Evolutionary conservation across 2,797 vertebrate species (phyloP), one percentile per base, ranked within the genome.

Genomic region (Melopsittacus undulatus): DNA sequence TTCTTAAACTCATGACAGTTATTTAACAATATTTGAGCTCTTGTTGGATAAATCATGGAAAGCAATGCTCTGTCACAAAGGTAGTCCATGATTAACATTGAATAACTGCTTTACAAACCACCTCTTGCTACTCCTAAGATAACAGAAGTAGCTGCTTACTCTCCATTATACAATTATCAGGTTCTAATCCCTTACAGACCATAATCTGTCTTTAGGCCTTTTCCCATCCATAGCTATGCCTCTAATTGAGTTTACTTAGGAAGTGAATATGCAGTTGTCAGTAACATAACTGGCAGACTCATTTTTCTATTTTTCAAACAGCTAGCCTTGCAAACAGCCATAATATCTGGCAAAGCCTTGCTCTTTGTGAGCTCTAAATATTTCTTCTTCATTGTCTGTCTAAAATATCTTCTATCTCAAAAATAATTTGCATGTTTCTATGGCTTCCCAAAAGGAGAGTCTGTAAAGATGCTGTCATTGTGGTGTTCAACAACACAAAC

Each of bases 211-310:
- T 95, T 93, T 61, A 93, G 89, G 92, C 94, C 34, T 91, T 95
- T 92, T 95, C 78, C 48, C 77, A 88, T 94, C 84, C 67, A 90
- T 76, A 89, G 72, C 75, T 92, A n/a, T 63, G 90, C 27, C 89
- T 95, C 70, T 96, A 94, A 97, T 57, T 94, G 92, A 95, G 91
- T 97, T 98, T 94, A 83, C 87, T 92, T 87, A 95, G 81, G 74
- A 96, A 87, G 27, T 83, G 89, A 97, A 95, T 94, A 93, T 61
- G 70, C 56, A 90, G 68, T 75, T 97, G 93, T 95, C 96, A 94
- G 88, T 86, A 88, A 93, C 73, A 95, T 92, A 94, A 90, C 67
- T 92, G 97, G 89, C 76, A 94, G 87, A 38, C 73, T 90, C 86
- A 62, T 97, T 97, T 97, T 80, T 94, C 80, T 91, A 11, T 34